A percentile compares a stretch with the other conserved stretches of the same genome.
Evolutionary conservation across 2,113 vertebrate genomes (phyloP).

Genomic region (Phalacrocorax aristotelis): DNA sequence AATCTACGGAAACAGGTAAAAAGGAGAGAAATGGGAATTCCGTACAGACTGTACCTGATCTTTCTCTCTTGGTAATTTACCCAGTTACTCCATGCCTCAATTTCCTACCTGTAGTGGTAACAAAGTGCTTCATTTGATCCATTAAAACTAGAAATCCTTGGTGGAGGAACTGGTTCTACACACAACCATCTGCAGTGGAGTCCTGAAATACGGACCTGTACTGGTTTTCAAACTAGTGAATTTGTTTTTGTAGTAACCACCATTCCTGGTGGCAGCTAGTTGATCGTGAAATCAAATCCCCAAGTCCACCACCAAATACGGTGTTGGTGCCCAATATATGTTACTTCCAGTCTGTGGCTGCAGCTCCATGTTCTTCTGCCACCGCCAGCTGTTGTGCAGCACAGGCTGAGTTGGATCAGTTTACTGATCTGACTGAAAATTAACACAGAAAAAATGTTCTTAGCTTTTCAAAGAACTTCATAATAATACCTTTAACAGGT

Average conservation of each 20-base stretch:
- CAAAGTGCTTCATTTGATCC: neutral
- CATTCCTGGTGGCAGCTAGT: neutral
- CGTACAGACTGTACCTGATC: neutral
- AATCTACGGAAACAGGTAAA: neutral
- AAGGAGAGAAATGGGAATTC: neutral
- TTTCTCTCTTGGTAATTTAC: neutral
- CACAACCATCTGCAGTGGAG: neutral
- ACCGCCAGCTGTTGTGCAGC: neutral
- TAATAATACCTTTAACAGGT: neutral
- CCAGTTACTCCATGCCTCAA: neutral
- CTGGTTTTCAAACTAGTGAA: neutral
- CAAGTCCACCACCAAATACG: too few relatives aligned
- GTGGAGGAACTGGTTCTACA: neutral
- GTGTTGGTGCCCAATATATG: rapidly evolving
- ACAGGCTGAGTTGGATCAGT: neutral
- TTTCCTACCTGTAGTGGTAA: neutral
- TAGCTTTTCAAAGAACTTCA: neutral
- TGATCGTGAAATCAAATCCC: neutral
- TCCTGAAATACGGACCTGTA: neutral
- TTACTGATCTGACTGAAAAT: neutral
- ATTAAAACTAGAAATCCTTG: neutral
- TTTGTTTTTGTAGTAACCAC: neutral
- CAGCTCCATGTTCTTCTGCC: neutral
- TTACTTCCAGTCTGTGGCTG: neutral
- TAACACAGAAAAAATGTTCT: neutral